Evolutionary conservation across 2,888 invertebrate genomes (phyloP).

Genomic region (Drosophila atroscutellata): DNA sequence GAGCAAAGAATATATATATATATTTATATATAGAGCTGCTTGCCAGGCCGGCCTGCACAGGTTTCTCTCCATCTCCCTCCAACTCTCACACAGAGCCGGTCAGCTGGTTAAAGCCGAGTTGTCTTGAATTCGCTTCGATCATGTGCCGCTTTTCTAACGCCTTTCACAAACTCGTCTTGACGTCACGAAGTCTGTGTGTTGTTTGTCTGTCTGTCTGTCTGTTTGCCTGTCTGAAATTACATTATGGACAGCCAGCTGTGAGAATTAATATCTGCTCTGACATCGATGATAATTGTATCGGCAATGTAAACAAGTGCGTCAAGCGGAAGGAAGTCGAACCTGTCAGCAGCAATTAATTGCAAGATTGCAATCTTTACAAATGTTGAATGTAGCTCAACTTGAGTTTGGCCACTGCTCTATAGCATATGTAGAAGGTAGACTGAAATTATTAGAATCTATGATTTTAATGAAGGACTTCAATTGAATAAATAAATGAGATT

Average conservation of each 20-base stretch:
- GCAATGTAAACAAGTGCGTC: not conserved
- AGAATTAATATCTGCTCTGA: constrained; percentile 17
- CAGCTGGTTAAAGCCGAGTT: constrained; percentile 12
- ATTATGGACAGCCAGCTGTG: constrained; percentile 19
- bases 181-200: constrained; percentile 26
- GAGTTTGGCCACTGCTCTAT: not conserved
- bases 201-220: not conserved
- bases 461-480: not conserved
- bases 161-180: constrained; percentile 40
- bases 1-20: constrained; percentile 8
- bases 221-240: not conserved
- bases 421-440: not conserved
- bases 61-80: constrained; percentile 17
- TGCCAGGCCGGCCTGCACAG: constrained; percentile 42
- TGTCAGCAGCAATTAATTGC: not conserved
- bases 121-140: constrained; percentile 24
- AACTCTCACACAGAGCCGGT: constrained; percentile 6
- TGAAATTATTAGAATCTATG: not conserved
- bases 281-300: not conserved
- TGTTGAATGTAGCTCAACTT: not conserved
- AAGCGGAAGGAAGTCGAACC: constrained; percentile 1
- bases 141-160: constrained; percentile 32
- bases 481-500: not conserved
- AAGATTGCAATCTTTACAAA: not conserved
- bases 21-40: not conserved